Conservation (phyloP, 2,888 invertebrate species). For the Xiphydria camelus region DNA sequence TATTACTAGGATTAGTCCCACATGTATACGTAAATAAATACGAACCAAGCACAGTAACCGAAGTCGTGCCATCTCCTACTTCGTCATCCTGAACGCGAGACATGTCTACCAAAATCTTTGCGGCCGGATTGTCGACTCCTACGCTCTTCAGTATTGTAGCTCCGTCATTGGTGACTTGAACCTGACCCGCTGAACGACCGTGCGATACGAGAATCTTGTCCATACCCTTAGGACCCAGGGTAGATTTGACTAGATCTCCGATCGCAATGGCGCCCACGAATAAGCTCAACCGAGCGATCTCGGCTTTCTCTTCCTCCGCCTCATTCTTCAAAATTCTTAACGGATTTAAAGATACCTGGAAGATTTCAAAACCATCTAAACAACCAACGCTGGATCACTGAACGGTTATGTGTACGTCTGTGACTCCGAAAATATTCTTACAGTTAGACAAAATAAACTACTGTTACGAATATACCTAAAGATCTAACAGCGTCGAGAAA, state of each 20-base stretch:
- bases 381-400: no score
- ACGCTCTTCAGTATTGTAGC: constrained; percentile 96
- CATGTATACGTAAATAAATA: no score
- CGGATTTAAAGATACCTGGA: constrained; percentile 86
- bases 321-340: constrained; percentile 92
- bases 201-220: constrained; percentile 84
- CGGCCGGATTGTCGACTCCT: constrained; percentile 98
- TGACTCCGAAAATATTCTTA: no score
- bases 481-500: no score
- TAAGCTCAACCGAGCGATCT: constrained; percentile 95
- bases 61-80: constrained; percentile 99
- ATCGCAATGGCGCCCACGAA: constrained; percentile 99
- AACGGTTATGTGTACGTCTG: no score
- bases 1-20: constrained; percentile 2
- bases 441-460: no score
- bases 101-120: constrained; percentile 98
- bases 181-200: constrained; percentile 79
- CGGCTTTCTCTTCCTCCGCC: constrained; percentile 97
- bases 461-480: no score
- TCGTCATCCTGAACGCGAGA: constrained; percentile 98
- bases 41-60: constrained; percentile 87
- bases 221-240: constrained; percentile 99
- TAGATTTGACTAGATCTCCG: constrained; percentile 97
- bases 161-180: constrained; percentile 98
- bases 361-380: no score